phyloP scores from a whole-genome alignment of 2,888 invertebrate species.

The Zygothrica quintamaculata region DNA sequence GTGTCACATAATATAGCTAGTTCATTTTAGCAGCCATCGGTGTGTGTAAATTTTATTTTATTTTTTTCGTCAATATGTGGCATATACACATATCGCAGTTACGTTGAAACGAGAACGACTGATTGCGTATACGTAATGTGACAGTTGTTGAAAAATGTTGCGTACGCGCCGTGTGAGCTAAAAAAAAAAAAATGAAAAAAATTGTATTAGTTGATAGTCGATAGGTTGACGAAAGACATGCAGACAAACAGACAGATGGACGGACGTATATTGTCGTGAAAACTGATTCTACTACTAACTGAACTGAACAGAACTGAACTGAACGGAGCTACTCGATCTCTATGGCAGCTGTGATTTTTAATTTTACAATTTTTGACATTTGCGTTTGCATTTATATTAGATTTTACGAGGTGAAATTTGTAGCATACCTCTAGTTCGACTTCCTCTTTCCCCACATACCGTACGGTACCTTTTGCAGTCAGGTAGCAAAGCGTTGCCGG shows the following conservation, averaged over 20 bases:
- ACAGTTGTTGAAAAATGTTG: slow-evolving; percentile 68
- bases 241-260: not conserved
- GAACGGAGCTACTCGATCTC: slow-evolving; percentile 11
- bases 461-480: not conserved
- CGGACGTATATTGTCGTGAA: not conserved
- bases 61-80: slow-evolving; percentile 59
- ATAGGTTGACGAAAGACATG: not conserved
- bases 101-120: slow-evolving; percentile 53
- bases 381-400: slow-evolving; percentile 79
- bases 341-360: slow-evolving; percentile 71
- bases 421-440: slow-evolving; percentile 1
- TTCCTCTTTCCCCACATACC: not conserved
- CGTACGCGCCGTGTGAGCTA: slow-evolving; percentile 59
- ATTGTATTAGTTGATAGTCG: slow-evolving; percentile 44
- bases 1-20: not conserved
- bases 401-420: slow-evolving; percentile 64
- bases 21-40: slow-evolving; percentile 38
- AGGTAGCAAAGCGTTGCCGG: slow-evolving; percentile 46
- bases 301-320: slow-evolving; percentile 29
- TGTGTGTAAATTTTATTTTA: too few species aligned
- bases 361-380: slow-evolving; percentile 80
- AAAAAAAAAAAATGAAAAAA: too few species aligned
- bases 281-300: not conserved
- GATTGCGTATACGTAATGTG: slow-evolving; percentile 80
- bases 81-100: slow-evolving; percentile 9